phyloP scores from a whole-genome alignment of 2,888 invertebrate genomes.

The Xestia ashworthii region DNA sequence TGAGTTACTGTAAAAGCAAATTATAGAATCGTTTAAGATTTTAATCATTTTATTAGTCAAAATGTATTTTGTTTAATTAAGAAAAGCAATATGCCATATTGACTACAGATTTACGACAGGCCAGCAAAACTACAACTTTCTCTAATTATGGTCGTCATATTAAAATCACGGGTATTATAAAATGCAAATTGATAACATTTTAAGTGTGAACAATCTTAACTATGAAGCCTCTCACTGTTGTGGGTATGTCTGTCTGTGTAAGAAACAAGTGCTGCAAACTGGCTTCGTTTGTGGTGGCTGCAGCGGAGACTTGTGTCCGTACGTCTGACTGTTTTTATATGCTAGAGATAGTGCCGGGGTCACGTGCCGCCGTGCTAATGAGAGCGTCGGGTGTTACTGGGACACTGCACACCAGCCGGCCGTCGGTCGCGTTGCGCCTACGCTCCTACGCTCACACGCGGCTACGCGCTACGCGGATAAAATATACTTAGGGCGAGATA shows the following conservation, averaged over 20 bases:
- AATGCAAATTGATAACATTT: slow-evolving; percentile 45
- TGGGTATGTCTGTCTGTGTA: not conserved
- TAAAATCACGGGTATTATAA: slow-evolving; percentile 45
- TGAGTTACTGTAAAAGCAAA: slow-evolving; percentile 16
- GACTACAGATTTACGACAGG: slow-evolving; percentile 46
- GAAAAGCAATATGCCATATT: slow-evolving; percentile 35
- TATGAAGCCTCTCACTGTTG: not conserved
- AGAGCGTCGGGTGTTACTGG: slow-evolving; percentile 18
- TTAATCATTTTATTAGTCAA: slow-evolving; percentile 41
- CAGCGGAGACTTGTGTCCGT: not conserved
- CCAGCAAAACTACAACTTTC: slow-evolving; percentile 43
- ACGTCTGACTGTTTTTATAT: not conserved
- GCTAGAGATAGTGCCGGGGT: slow-evolving; percentile 4
- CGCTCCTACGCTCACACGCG: not conserved
- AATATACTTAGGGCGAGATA: slow-evolving; percentile 42
- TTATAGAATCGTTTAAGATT: slow-evolving; percentile 34
- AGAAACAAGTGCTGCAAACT: not conserved
- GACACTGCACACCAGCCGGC: slow-evolving; percentile 10
- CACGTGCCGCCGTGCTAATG: slow-evolving; percentile 25
- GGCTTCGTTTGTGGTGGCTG: not conserved
- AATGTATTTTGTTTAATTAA: slow-evolving; percentile 50
- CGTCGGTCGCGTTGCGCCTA: slow-evolving; percentile 59
- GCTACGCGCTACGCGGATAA: slow-evolving; percentile 37
- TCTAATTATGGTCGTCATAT: slow-evolving; percentile 51
- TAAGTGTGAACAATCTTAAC: slow-evolving; percentile 13